Percentiles rank a stretch among this genome's conserved stretches.
phyloP scores from a whole-genome alignment of 2,797 vertebrate genomes.

The Myoxocephalus aenaeus region DNA sequence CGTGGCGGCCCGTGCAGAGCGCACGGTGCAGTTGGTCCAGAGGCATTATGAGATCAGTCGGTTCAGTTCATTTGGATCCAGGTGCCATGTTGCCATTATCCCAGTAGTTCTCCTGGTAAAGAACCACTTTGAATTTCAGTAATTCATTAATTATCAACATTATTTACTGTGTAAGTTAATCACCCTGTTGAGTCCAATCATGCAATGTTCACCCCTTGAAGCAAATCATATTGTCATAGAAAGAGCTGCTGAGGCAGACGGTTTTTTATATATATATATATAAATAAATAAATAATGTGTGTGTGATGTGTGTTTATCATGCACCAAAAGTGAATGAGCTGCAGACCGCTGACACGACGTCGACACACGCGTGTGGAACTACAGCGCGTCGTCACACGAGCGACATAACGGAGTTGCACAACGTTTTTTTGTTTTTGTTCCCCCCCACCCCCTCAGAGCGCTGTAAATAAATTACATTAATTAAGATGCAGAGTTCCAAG shows the following conservation, averaged over 20 bases:
- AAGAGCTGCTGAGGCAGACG: slow-evolving; percentile 9
- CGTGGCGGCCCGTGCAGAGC: slow-evolving; percentile 42
- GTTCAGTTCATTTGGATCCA: slow-evolving; percentile 44
- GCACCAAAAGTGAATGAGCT: slow-evolving; percentile 1
- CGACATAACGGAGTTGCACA: not conserved
- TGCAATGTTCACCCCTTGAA: not conserved
- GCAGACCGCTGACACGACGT: not conserved
- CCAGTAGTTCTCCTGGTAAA: slow-evolving; percentile 33
- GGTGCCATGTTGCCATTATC: slow-evolving; percentile 71
- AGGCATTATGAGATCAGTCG: slow-evolving; percentile 60
- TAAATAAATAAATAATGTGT: not conserved
- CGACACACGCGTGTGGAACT: not conserved
- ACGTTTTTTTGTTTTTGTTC: not conserved
- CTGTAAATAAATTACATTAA: slow-evolving; percentile 28
- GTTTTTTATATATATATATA: not conserved
- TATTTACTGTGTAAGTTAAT: slow-evolving; percentile 43
- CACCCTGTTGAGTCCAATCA: slow-evolving; percentile 11
- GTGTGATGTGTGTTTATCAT: not conserved
- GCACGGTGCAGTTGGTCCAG: slow-evolving; percentile 50
- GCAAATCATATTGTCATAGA: not conserved
- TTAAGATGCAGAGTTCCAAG: slow-evolving; percentile 14
- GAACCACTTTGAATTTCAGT: slow-evolving; percentile 24
- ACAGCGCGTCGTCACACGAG: not conserved
- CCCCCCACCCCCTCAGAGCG: not conserved
- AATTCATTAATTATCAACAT: slow-evolving; percentile 6